Conservation (phyloP, 1,140 invertebrate genomes). For the Pararge aegeria region DNA sequence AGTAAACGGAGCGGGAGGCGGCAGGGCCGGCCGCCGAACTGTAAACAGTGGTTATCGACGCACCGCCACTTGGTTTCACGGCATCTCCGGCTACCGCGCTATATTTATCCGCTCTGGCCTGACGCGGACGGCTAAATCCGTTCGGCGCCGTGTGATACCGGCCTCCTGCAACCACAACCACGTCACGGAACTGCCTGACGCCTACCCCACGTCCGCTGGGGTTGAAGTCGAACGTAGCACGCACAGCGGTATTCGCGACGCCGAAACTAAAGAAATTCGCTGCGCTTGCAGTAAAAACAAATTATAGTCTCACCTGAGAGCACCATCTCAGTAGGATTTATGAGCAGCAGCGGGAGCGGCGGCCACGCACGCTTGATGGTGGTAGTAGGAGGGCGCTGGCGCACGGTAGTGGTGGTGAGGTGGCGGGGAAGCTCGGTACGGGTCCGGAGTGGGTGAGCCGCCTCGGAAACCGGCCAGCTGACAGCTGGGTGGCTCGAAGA, state of each 20-base stretch:
- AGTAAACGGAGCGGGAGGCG: slow-evolving; percentile 68
- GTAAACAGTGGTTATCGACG: slow-evolving; percentile 76
- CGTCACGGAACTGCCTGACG: slow-evolving; percentile 61
- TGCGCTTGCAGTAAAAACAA: slow-evolving; percentile 38
- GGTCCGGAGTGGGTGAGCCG: slow-evolving; percentile 76
- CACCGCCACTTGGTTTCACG: slow-evolving; percentile 65
- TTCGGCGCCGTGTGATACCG: slow-evolving; percentile 70
- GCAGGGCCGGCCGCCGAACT: slow-evolving; percentile 72
- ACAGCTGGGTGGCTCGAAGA: slow-evolving; percentile 79
- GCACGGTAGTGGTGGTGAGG: slow-evolving; percentile 73
- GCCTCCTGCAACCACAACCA: slow-evolving; percentile 75
- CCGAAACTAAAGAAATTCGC: slow-evolving; percentile 43
- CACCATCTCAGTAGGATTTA: slow-evolving; percentile 70
- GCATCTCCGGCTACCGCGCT: slow-evolving; percentile 69
- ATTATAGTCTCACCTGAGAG: slow-evolving; percentile 54
- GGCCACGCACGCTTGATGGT: slow-evolving; percentile 78
- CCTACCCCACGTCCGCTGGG: slow-evolving; percentile 46
- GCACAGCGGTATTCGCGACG: slow-evolving; percentile 66
- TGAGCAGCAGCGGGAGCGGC: slow-evolving; percentile 65
- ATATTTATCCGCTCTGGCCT: slow-evolving; percentile 74
- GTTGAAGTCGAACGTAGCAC: slow-evolving; percentile 46
- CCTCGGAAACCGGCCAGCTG: slow-evolving; percentile 81
- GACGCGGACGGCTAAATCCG: slow-evolving; percentile 72
- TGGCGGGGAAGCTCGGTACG: slow-evolving; percentile 71
- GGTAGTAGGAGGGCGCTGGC: slow-evolving; percentile 75